Conservation (phyloP, 2,888 invertebrate genomes). For the Drosophila glabriapex region DNA sequence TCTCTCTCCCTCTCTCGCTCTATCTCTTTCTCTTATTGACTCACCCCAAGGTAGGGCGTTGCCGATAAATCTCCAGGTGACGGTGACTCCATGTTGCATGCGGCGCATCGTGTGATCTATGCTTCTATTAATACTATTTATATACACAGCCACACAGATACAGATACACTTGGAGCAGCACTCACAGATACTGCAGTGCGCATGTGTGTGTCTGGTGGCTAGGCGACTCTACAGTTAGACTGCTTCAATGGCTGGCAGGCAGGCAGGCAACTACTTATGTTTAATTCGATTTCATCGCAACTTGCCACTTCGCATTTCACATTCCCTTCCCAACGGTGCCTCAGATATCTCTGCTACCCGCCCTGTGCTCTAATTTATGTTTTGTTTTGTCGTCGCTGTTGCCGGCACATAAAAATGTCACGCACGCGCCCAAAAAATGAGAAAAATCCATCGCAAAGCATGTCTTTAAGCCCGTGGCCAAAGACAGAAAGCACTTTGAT, state of each 20-base stretch:
- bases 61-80: constrained; percentile 85
- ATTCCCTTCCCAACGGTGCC: constrained; percentile 13
- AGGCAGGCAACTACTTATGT: constrained; percentile 61
- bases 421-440: constrained; percentile 54
- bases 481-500: constrained; percentile 27
- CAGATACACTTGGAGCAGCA: constrained; percentile 20
- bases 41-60: constrained; percentile 71
- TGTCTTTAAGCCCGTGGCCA: constrained; percentile 24
- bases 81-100: constrained; percentile 84
- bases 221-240: constrained; percentile 20
- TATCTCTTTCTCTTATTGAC: constrained; percentile 22
- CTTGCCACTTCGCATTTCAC: constrained; percentile 24
- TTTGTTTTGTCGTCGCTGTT: constrained; percentile 63
- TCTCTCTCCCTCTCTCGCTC: neutral
- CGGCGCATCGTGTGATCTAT: constrained; percentile 83
- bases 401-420: constrained; percentile 63
- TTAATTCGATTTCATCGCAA: constrained; percentile 67
- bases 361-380: constrained; percentile 67
- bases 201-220: constrained; percentile 36
- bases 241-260: constrained; percentile 5
- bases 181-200: constrained; percentile 33
- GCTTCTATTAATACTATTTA: constrained; percentile 83
- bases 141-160: constrained; percentile 46
- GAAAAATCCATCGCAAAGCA: constrained; percentile 52
- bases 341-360: neutral